Conservation (phyloP, 1,140 invertebrate genomes). For the Colletes latitarsis region DNA sequence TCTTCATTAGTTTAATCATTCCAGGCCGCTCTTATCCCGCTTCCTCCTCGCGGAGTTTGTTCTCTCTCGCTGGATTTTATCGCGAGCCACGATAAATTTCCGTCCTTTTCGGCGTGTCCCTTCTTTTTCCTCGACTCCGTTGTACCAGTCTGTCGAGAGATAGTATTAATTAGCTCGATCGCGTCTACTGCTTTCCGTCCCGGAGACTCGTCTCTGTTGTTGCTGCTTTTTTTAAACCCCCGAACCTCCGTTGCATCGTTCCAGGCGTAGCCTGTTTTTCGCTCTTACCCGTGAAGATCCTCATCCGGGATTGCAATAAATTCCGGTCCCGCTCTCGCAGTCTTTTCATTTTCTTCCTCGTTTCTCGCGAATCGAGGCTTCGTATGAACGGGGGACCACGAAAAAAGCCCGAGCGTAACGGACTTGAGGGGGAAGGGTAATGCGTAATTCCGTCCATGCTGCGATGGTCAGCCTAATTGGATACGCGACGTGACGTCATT, state of each 20-base stretch:
- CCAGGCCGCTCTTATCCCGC: slow-evolving; percentile 15
- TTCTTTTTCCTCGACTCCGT: slow-evolving; percentile 13
- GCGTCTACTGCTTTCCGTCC: slow-evolving; percentile 9
- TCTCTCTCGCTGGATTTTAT: slow-evolving; percentile 47
- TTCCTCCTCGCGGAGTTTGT: slow-evolving; percentile 39
- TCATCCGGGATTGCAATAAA: slow-evolving; percentile 38
- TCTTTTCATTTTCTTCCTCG: slow-evolving; percentile 51
- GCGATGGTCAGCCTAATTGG: slow-evolving; percentile 71
- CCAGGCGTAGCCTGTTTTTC: slow-evolving; percentile 7
- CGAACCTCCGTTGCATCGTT: slow-evolving; percentile 12
- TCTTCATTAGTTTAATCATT: slow-evolving; percentile 63
- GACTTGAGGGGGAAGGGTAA: not conserved
- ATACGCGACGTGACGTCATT: slow-evolving; percentile 73
- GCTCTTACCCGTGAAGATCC: not conserved
- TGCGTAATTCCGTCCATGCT: slow-evolving; percentile 62
- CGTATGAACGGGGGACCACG: slow-evolving; percentile 9
- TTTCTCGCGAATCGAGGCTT: slow-evolving; percentile 43
- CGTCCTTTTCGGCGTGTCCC: slow-evolving; percentile 3
- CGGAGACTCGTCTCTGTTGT: not conserved
- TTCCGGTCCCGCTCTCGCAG: slow-evolving; percentile 23
- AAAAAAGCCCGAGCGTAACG: not conserved
- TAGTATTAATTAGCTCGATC: slow-evolving; percentile 62
- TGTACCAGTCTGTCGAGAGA: slow-evolving; percentile 38
- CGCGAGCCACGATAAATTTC: slow-evolving; percentile 52
- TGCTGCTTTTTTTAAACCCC: slow-evolving; percentile 24